Conservation (phyloP, 2,113 vertebrate species). For the Struthio camelus region DNA sequence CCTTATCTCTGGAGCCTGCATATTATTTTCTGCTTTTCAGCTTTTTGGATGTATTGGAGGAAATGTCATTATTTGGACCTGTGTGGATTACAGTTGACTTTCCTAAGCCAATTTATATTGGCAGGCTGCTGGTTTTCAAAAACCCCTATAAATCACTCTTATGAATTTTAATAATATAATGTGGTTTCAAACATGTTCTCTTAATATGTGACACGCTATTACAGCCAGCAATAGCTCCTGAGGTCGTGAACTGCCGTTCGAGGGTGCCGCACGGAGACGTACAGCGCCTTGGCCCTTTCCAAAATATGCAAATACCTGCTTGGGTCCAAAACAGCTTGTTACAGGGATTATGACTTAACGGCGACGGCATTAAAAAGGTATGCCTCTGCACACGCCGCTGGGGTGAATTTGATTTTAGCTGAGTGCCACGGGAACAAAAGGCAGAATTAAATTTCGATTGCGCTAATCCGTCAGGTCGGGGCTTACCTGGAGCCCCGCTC, state of each 20-base stretch:
- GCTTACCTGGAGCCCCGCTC: rapidly evolving
- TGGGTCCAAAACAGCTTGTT: not conserved
- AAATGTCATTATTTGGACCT: slow-evolving; percentile 71
- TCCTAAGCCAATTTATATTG: slow-evolving; percentile 73
- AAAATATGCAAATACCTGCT: not conserved
- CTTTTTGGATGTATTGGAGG: slow-evolving; percentile 59
- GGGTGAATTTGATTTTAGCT: rapidly evolving
- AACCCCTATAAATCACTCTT: slow-evolving; percentile 62
- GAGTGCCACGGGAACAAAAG: not conserved
- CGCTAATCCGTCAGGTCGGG: not conserved
- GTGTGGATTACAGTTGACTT: slow-evolving; percentile 66
- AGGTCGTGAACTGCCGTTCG: not conserved
- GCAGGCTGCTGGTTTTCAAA: slow-evolving; percentile 63
- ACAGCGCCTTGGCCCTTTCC: rapidly evolving
- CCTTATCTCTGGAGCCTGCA: slow-evolving; percentile 66
- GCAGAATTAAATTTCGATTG: not conserved
- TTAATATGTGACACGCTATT: slow-evolving; percentile 45
- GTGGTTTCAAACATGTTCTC: slow-evolving; percentile 40
- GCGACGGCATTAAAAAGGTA: rapidly evolving
- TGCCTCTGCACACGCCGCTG: not conserved
- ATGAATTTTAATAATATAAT: slow-evolving; percentile 66
- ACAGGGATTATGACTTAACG: rapidly evolving
- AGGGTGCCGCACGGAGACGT: rapidly evolving
- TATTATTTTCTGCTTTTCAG: slow-evolving; percentile 72
- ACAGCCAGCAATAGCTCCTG: not conserved